Conservation (phyloP, 2,797 vertebrate species). For the Alfaro cultratus region DNA sequence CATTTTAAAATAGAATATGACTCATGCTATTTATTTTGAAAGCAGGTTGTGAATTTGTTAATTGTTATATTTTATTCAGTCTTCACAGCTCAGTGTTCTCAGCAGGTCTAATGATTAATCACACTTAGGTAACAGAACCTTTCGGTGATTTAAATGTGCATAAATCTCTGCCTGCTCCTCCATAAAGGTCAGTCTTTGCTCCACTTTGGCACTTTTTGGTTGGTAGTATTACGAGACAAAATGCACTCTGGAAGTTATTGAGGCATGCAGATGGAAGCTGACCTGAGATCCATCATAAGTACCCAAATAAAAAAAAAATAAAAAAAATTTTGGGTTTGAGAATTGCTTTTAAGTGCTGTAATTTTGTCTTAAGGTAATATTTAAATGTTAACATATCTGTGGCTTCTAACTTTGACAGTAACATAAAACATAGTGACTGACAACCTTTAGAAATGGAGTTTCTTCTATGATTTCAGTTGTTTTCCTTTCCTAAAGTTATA, state of each 20-base stretch:
- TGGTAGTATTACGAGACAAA: neutral
- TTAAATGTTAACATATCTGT: neutral
- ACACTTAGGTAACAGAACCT: neutral
- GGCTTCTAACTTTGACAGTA: neutral
- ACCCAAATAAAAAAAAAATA: neutral
- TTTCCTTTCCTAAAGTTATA: neutral
- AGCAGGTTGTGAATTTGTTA: neutral
- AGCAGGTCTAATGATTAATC: neutral
- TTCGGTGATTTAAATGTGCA: constrained; percentile 7
- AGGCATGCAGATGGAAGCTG: neutral
- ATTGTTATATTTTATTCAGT: neutral
- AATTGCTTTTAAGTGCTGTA: neutral
- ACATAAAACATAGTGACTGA: neutral
- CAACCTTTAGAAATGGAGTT: neutral
- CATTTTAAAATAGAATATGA: neutral
- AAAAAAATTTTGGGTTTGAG: neutral
- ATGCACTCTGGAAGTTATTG: neutral
- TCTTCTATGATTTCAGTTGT: neutral
- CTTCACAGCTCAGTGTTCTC: neutral
- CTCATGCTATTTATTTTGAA: neutral
- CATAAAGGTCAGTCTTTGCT: neutral
- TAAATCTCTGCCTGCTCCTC: neutral
- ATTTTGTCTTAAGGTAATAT: neutral
- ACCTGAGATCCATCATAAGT: neutral
- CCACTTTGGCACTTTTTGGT: neutral